Percentiles rank a stretch among this genome's conserved stretches.
These are phyloP conservation scores for Metaphire vulgaris DNA, from an alignment of 1,140 invertebrate species.

Conservation along the genomic window DNA sequence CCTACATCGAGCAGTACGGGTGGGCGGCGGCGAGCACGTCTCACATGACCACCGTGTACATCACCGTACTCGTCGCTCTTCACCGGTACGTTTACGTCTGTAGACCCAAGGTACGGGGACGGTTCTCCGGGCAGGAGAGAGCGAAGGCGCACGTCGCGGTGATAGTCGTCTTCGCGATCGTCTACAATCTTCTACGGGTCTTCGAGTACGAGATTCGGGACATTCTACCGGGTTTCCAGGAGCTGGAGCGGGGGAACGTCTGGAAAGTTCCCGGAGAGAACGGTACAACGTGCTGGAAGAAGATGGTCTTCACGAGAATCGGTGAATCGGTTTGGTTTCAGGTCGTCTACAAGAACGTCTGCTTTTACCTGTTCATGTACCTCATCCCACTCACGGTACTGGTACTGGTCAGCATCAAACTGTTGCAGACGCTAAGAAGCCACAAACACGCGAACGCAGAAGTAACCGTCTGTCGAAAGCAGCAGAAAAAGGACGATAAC, in stretches of 20 bases:
- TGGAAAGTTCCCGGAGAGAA: neutral
- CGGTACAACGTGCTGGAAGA: neutral
- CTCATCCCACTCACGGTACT: slow-evolving; percentile 8
- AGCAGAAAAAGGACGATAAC: neutral
- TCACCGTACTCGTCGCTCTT: slow-evolving; percentile 11
- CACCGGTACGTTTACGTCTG: slow-evolving; percentile 14
- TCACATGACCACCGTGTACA: neutral
- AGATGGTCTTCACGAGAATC: neutral
- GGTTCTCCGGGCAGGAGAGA: neutral
- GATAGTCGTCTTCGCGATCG: neutral
- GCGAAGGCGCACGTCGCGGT: neutral
- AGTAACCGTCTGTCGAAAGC: neutral
- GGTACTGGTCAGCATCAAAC: slow-evolving; percentile 2
- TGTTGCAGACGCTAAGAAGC: neutral
- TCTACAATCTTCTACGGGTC: neutral
- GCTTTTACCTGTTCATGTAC: slow-evolving; percentile 13
- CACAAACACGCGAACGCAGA: neutral
- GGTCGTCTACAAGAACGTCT: slow-evolving; percentile 17
- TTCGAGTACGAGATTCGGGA: neutral
- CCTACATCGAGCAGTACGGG: slow-evolving; percentile 2
- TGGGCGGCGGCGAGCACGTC: neutral
- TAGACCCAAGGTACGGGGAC: neutral
- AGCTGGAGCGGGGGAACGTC: neutral
- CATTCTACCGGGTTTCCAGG: neutral
- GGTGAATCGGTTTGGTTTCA: neutral